Evolutionary conservation across 2,888 invertebrate species (phyloP).

Genomic region (Amphipoea lucens): DNA sequence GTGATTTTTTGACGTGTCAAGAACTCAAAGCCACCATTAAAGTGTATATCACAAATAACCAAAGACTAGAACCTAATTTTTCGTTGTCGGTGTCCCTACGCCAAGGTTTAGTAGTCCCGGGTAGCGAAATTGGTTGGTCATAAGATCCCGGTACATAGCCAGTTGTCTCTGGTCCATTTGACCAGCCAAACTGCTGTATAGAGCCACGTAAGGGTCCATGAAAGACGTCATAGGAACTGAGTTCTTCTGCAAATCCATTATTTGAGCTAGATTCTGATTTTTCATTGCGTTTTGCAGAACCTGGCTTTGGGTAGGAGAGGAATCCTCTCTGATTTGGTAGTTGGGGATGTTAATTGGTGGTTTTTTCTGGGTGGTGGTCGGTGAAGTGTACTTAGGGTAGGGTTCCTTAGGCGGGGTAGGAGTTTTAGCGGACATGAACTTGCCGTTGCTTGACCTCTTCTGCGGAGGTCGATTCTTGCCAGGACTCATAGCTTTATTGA

Average conservation of each 20-base stretch:
- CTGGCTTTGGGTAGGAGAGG: slow-evolving; percentile 69
- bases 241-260: slow-evolving; percentile 63
- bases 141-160: slow-evolving; percentile 84
- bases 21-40: slow-evolving; percentile 38
- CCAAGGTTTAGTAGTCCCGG: slow-evolving; percentile 80
- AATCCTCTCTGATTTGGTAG: slow-evolving; percentile 82
- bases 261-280: slow-evolving; percentile 52
- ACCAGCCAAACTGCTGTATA: slow-evolving; percentile 82
- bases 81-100: slow-evolving; percentile 84
- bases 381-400: slow-evolving; percentile 70
- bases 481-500: slow-evolving; percentile 86
- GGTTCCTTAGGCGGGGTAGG: slow-evolving; percentile 82
- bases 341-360: slow-evolving; percentile 80
- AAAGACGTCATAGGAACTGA: slow-evolving; percentile 72
- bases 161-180: slow-evolving; percentile 85
- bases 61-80: slow-evolving; percentile 79
- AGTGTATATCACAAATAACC: slow-evolving; percentile 53
- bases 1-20: not conserved
- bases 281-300: slow-evolving; percentile 50
- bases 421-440: slow-evolving; percentile 88
- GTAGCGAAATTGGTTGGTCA: slow-evolving; percentile 83
- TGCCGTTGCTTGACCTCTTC: slow-evolving; percentile 90
- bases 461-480: slow-evolving; percentile 81
- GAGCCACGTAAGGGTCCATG: slow-evolving; percentile 86
- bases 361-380: slow-evolving; percentile 68